These are phyloP conservation scores for Cryptus armator DNA, from an alignment of 2,888 invertebrate species.

Conservation along the genomic window DNA sequence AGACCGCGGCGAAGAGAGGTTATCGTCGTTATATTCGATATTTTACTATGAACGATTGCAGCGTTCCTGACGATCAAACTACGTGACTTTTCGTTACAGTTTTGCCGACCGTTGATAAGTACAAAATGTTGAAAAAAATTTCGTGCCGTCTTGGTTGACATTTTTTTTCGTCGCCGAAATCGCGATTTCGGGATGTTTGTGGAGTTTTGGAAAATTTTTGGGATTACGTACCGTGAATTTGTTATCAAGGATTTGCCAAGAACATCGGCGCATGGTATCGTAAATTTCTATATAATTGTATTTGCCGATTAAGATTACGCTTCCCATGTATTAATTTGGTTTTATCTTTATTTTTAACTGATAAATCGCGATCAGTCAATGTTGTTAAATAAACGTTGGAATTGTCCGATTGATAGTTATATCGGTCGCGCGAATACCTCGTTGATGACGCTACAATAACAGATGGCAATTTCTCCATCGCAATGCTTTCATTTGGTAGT, in stretches of 20 bases:
- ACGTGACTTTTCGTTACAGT: not conserved
- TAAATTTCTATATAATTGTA: not conserved
- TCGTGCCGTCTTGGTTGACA: not conserved
- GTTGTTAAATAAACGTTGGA: no score
- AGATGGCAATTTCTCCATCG: not conserved
- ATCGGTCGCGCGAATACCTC: no score
- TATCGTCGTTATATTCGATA: conserved; percentile 17
- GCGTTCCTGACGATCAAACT: conserved; percentile 34
- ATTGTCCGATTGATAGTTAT: no score
- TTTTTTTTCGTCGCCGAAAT: not conserved
- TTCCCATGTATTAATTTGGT: no score
- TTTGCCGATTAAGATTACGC: not conserved
- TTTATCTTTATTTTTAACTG: no score
- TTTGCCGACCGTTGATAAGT: conserved; percentile 4
- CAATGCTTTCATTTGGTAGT: not conserved
- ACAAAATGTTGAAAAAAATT: not conserved
- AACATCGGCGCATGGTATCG: not conserved
- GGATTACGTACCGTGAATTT: not conserved
- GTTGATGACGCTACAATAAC: no score
- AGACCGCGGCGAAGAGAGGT: not conserved
- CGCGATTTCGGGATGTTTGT: not conserved
- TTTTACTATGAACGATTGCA: conserved; percentile 12
- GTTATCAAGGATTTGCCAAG: not conserved
- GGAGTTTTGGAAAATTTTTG: not conserved
- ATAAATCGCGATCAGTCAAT: no score